Conservation (phyloP, 2,888 invertebrate species). For the Mellilla xanthometata region DNA sequence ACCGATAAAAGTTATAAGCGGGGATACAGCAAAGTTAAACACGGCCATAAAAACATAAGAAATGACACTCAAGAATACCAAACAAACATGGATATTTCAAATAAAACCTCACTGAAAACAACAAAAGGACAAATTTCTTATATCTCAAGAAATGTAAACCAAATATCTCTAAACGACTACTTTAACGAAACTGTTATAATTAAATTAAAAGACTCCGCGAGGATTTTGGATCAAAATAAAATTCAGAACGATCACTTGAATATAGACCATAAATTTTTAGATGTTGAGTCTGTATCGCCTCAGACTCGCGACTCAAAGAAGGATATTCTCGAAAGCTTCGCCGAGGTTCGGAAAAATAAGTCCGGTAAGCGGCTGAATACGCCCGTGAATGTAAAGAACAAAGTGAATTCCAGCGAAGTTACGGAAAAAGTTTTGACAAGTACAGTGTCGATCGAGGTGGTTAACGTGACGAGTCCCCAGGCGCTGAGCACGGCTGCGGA, state of each 20-base stretch:
- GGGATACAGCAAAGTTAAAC: conserved; percentile 42
- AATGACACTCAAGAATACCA: conserved; percentile 28
- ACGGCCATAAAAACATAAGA: conserved; percentile 21
- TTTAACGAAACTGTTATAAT: conserved; percentile 53
- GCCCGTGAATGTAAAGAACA: conserved; percentile 49
- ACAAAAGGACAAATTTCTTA: conserved; percentile 37
- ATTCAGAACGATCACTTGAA: conserved; percentile 58
- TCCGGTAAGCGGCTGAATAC: conserved; percentile 67
- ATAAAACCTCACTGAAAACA: conserved; percentile 32
- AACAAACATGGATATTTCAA: conserved; percentile 29
- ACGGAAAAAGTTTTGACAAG: conserved; percentile 35
- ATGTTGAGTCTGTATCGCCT: conserved; percentile 45
- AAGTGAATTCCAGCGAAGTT: conserved; percentile 23
- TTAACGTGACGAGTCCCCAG: conserved; percentile 44
- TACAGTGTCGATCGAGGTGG: conserved; percentile 39
- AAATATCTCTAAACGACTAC: conserved; percentile 48
- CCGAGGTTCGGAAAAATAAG: conserved; percentile 43
- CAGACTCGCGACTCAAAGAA: conserved; percentile 44
- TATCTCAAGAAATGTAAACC: conserved; percentile 46
- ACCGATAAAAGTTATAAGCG: conserved; percentile 59
- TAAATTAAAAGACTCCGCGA: conserved; percentile 55
- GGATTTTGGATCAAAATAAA: conserved; percentile 63
- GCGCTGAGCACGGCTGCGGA: conserved; percentile 49
- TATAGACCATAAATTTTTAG: conserved; percentile 59
- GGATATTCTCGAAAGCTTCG: conserved; percentile 35